Evolutionary conservation across 37 sponge, comb jelly and placozoan genomes (phyloP), one percentile per base, ranked within the genome.

Genomic region (Beroe ovata): DNA sequence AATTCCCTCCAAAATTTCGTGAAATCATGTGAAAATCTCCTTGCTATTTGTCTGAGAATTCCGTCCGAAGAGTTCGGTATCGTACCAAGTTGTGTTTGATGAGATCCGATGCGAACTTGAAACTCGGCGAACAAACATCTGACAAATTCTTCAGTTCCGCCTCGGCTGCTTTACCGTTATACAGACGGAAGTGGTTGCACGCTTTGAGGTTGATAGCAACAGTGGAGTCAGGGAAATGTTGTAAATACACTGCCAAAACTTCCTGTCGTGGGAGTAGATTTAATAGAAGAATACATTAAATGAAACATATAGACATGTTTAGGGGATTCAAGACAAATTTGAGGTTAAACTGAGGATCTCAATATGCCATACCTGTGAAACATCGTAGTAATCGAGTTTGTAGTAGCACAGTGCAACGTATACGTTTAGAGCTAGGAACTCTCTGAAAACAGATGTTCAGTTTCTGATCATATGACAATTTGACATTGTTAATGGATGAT

Each of bases 91-190:
- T 99, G 88, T 99, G 99, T 77, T 90, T 88, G 60, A 99, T 90
- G n/a, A 99, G 92, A 42, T 99, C 99, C 40, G 64, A 72, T 23
- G 97, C 99, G 91, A 95, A 99, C 14, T 89, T 90, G 90, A 96
- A 93, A 16, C 93, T 90, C 14, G 95, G 91, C 14, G 96, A 92
- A 0, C 91, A 60, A 59, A 88, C 69, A 26, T 99, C 99, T 66
- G 92, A 91, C 1, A 99, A 92, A 14, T 88, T 90, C 92, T 94
- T 95, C 32, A 99, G 92, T 88, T 99, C 99, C 33, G 99, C 95
- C 94, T 99, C 99, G 25, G 96, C 99, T 59, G 99, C 99, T 64
- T 99, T 99, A n/a, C 99, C 99, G 72, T 95, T 99, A 92, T 95
- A 99, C 25, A 99, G 94, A 35, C 92, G 92, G 92, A 93, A 99